These are phyloP conservation scores for Heliangelus exortis DNA, from an alignment of 2,797 vertebrate genomes.

Conservation along the genomic window DNA sequence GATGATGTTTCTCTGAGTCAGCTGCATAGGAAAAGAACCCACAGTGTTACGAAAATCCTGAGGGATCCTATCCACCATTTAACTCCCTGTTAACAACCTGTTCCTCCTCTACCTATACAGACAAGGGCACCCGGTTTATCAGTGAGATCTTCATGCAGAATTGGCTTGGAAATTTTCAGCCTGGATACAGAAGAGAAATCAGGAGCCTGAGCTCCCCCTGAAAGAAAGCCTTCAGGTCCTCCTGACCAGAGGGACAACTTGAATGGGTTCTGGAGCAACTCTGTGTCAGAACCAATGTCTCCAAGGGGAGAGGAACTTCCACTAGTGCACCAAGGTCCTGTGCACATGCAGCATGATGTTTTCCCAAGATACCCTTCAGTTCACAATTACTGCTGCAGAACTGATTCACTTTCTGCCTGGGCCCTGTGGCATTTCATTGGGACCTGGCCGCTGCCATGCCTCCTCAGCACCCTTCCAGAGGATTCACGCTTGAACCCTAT, in stretches of 20 bases:
- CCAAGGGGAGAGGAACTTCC: not conserved
- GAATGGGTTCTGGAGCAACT: not conserved
- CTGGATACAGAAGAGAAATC: not conserved
- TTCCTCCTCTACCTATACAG: not conserved
- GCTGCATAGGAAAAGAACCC: conserved; percentile 64
- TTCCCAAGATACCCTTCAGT: not conserved
- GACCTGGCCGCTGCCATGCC: not conserved
- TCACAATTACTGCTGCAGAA: not conserved
- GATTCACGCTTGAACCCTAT: not conserved
- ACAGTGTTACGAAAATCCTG: not conserved
- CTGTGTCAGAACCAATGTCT: not conserved
- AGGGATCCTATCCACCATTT: not conserved
- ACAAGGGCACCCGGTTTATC: not conserved
- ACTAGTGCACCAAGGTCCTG: not conserved
- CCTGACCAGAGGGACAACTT: not conserved
- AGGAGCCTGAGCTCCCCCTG: not conserved
- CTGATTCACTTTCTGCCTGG: not conserved
- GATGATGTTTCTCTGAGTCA: conserved; percentile 73
- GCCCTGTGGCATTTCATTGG: not conserved
- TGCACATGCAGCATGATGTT: not conserved
- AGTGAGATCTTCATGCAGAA: not conserved
- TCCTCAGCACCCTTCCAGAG: not conserved
- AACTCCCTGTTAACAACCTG: not conserved
- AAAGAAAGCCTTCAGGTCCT: not conserved
- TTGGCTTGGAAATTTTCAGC: not conserved